These are phyloP conservation scores for Shinisaurus crocodilurus DNA, from an alignment of 2,113 vertebrate species.

Conservation along the genomic window DNA sequence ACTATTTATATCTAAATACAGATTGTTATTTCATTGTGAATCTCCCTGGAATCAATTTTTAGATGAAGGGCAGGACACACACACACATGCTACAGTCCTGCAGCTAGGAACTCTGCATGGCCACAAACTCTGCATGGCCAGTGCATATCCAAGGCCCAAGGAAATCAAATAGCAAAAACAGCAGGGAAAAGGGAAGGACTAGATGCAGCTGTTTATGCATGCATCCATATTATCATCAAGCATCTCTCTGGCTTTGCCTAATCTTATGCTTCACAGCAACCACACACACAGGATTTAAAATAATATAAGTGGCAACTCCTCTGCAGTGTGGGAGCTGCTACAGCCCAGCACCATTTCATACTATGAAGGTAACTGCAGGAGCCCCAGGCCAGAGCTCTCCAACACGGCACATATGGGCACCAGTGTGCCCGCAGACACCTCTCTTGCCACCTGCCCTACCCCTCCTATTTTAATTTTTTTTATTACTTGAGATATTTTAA, in stretches of 20 bases:
- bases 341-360: background rate
- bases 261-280: background rate
- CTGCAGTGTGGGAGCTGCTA: background rate
- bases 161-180: background rate
- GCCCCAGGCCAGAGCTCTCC: too few species aligned
- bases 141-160: too few species aligned
- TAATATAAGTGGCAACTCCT: background rate
- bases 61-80: background rate
- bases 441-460: too few species aligned
- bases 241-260: background rate
- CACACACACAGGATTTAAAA: background rate
- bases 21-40: background rate
- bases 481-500: too few species aligned
- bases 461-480: too few species aligned
- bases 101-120: background rate
- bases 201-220: too few species aligned
- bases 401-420: too few species aligned
- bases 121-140: too few species aligned
- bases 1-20: background rate
- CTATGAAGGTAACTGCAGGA: background rate
- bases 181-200: too few species aligned
- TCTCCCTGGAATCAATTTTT: background rate
- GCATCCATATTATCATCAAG: background rate
- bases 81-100: background rate
- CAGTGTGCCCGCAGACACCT: too few species aligned